Percentiles rank a stretch among this genome's conserved stretches.
Conservation (phyloP, 2,797 vertebrate genomes). For the Muraenolepis orangiensis region DNA sequence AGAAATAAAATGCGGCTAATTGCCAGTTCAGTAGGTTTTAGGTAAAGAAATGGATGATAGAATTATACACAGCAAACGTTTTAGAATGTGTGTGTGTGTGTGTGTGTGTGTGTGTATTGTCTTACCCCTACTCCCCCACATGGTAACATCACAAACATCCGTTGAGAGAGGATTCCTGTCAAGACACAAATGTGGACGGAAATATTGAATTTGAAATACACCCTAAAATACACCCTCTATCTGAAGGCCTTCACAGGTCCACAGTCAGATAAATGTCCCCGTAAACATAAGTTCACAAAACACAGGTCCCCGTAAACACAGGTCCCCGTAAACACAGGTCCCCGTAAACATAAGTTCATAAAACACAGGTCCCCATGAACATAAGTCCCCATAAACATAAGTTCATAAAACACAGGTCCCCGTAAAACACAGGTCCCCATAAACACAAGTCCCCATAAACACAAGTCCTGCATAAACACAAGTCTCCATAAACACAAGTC, state of each 20-base stretch:
- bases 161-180: conserved; percentile 77
- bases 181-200: conserved; percentile 9
- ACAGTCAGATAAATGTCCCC: not conserved
- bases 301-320: not conserved
- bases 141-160: conserved; percentile 94
- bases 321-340: not conserved
- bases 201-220: not conserved
- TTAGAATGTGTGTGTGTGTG: not conserved
- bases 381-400: not conserved
- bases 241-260: too few relatives aligned
- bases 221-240: not conserved
- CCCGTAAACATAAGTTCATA: not conserved
- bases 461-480: too few relatives aligned
- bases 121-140: conserved; percentile 97
- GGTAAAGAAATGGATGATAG: not conserved
- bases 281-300: not conserved
- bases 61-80: not conserved
- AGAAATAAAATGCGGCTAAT: not conserved
- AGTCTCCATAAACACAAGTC: too few relatives aligned
- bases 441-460: not conserved
- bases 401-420: too few relatives aligned
- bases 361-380: not conserved
- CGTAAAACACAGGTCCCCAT: not conserved
- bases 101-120: conserved; percentile 17
- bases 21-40: not conserved